These are phyloP conservation scores for Arctia plantaginis DNA, from an alignment of 2,888 invertebrate species.

Conservation along the genomic window DNA sequence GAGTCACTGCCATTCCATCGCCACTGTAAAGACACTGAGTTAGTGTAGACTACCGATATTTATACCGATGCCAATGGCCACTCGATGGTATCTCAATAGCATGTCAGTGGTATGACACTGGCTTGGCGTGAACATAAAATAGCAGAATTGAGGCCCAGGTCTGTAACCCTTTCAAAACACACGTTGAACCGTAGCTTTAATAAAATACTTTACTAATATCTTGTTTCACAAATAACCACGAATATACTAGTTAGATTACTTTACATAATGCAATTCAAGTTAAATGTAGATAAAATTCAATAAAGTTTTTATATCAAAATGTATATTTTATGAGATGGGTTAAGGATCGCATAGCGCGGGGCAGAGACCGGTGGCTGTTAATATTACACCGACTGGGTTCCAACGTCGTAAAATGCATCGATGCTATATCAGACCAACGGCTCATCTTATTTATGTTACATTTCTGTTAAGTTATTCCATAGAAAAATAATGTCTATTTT, in stretches of 20 bases:
- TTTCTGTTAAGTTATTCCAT: neutral
- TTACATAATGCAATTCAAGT: neutral
- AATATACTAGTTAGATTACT: neutral
- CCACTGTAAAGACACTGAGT: too few relatives aligned
- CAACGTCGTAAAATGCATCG: constrained; percentile 15
- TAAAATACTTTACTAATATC: too few relatives aligned
- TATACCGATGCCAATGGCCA: too few relatives aligned
- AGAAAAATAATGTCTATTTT: too few relatives aligned
- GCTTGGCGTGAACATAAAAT: too few relatives aligned
- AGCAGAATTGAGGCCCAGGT: too few relatives aligned
- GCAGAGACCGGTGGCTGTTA: constrained; percentile 1
- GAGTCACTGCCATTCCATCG: too few relatives aligned
- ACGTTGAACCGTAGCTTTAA: too few relatives aligned
- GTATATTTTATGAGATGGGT: constrained; percentile 5
- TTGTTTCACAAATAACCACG: neutral
- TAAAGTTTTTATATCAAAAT: neutral
- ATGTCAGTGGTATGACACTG: too few relatives aligned
- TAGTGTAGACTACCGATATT: too few relatives aligned
- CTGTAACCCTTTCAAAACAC: too few relatives aligned
- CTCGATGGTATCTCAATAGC: too few relatives aligned
- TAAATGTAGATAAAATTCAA: neutral
- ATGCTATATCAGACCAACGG: neutral
- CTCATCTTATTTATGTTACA: constrained; percentile 1
- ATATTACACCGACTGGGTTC: constrained; percentile 12
- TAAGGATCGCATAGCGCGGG: constrained; percentile 1